Conservation (phyloP, 2,888 invertebrate species). For the Latrodectus elegans region DNA sequence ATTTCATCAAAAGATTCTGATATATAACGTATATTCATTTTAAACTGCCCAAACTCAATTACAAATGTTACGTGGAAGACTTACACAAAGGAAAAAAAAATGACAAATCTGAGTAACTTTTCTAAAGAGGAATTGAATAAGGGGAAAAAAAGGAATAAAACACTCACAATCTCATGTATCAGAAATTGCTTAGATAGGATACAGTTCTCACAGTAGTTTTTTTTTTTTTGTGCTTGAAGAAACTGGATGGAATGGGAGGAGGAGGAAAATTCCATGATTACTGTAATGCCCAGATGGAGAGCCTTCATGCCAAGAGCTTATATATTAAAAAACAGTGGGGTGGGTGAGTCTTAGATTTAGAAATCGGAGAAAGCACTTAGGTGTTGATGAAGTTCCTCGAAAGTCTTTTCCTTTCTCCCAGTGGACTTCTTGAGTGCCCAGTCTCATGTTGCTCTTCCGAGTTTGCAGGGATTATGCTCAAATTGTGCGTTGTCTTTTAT, state of each 20-base stretch:
- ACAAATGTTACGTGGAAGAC: too few relatives aligned
- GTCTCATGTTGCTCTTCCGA: conserved; percentile 15
- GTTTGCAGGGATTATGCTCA: conserved; percentile 7
- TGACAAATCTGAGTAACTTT: neutral
- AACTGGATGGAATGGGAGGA: neutral
- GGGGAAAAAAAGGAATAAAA: neutral
- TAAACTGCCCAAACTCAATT: too few relatives aligned
- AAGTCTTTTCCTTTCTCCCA: conserved; percentile 5
- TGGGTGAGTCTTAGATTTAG: conserved; percentile 38
- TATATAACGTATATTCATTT: too few relatives aligned
- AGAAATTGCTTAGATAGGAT: conserved; percentile 5
- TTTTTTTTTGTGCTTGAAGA: conserved; percentile 1
- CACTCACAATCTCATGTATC: too few relatives aligned
- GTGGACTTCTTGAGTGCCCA: neutral
- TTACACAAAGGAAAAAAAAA: too few relatives aligned
- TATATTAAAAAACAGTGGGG: conserved; percentile 20
- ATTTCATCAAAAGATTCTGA: too few relatives aligned
- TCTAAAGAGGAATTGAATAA: neutral
- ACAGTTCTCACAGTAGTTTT: conserved; percentile 29
- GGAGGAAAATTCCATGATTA: conserved; percentile 2
- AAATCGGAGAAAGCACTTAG: conserved; percentile 61
- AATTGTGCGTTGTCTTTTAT: neutral
- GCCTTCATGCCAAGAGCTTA: conserved; percentile 9
- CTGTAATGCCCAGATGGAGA: conserved; percentile 7
- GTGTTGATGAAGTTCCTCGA: conserved; percentile 44